Percentiles rank a stretch among this genome's conserved stretches.
Conservation (phyloP, 2,797 vertebrate genomes). For the Rhinogobio ventralis region DNA sequence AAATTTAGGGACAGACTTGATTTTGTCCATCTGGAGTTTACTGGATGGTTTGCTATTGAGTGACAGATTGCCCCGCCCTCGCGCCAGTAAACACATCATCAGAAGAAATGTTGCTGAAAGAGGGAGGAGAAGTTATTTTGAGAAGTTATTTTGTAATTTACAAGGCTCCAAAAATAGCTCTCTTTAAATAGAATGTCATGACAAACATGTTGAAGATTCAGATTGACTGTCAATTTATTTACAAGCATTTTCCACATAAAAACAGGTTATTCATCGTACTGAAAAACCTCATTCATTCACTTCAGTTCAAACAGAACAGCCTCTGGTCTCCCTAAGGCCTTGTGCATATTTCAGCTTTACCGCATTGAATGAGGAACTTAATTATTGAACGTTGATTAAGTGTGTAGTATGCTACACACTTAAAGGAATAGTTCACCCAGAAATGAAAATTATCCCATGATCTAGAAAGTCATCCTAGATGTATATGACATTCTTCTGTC, state of each 20-base stretch:
- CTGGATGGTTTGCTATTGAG: background rate
- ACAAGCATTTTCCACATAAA: background rate
- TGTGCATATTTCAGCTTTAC: background rate
- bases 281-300: background rate
- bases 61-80: too few relatives aligned
- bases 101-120: background rate
- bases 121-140: background rate
- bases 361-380: background rate
- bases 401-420: background rate
- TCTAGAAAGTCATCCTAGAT: too few relatives aligned
- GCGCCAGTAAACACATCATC: too few relatives aligned
- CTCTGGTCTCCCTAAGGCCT: background rate
- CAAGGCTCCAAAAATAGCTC: background rate
- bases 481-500: too few relatives aligned
- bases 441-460: too few relatives aligned
- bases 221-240: background rate
- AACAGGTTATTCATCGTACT: background rate
- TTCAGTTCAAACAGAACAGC: background rate
- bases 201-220: background rate
- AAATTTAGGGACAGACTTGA: background rate
- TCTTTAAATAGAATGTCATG: background rate
- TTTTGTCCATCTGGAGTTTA: background rate
- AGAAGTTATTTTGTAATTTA: background rate
- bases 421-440: too few relatives aligned
- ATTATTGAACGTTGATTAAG: background rate